Percentiles rank a stretch among this genome's conserved stretches.
Conservation (phyloP, 1,140 invertebrate species). For the Lasioglossum baleicum region DNA sequence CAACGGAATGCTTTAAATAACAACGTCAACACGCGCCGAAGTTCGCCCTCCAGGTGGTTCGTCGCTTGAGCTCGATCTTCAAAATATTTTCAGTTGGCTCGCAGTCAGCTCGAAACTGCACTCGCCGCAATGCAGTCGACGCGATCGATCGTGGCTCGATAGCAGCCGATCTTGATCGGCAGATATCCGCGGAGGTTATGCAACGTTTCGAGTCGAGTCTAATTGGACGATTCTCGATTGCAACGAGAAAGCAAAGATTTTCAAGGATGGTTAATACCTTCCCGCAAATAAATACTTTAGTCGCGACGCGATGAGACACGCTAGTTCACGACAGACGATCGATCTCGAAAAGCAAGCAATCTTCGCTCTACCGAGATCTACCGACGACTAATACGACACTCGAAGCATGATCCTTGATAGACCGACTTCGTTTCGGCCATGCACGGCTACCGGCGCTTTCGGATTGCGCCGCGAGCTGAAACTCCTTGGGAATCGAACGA, state of each 20-base stretch:
- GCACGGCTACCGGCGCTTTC: background rate
- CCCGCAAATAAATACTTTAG: too few species aligned
- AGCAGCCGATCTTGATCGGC: background rate
- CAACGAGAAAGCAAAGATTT: too few species aligned
- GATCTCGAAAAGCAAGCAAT: background rate
- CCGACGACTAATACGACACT: slow-evolving; percentile 16
- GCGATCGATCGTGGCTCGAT: background rate
- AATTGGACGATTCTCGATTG: too few species aligned
- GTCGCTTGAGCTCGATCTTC: too few species aligned
- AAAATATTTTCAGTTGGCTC: too few species aligned
- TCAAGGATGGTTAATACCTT: too few species aligned
- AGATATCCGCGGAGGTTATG: too few species aligned
- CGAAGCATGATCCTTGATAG: slow-evolving; percentile 20
- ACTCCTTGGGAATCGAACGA: background rate
- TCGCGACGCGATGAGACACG: too few species aligned
- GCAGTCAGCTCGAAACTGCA: background rate
- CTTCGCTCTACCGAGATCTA: slow-evolving; percentile 13
- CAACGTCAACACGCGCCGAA: too few species aligned
- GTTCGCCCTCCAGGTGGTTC: too few species aligned
- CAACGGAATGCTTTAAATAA: too few species aligned
- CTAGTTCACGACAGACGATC: too few species aligned
- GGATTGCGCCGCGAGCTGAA: background rate
- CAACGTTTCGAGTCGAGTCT: background rate
- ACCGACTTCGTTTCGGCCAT: slow-evolving; percentile 1
- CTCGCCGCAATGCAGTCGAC: background rate